Evolutionary conservation across 2,113 vertebrate species (phyloP).

Genomic region (Cyrtonyx montezumae): DNA sequence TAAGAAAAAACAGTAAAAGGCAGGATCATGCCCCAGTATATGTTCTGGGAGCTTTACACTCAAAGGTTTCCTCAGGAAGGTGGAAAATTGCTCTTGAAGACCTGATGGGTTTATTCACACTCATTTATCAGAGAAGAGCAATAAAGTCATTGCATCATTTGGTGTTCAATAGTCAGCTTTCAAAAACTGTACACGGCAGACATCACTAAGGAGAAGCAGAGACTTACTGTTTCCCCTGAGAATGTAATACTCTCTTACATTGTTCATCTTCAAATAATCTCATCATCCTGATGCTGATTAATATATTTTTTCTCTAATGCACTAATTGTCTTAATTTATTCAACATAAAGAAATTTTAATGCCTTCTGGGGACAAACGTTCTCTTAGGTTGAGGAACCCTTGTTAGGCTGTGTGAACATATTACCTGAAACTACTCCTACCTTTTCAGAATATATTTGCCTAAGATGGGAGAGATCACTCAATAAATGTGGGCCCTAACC

Average conservation of each 20-base stretch:
- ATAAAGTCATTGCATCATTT: background rate
- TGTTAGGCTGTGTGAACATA: rapidly evolving
- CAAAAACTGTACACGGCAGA: background rate
- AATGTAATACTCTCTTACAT: background rate
- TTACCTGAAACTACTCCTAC: background rate
- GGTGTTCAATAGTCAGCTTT: background rate
- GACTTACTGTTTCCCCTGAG: background rate
- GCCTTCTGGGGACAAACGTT: background rate
- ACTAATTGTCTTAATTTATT: background rate
- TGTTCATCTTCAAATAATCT: background rate
- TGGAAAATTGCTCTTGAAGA: background rate
- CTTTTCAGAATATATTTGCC: background rate
- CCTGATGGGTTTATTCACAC: background rate
- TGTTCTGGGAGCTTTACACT: background rate
- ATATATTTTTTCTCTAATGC: background rate
- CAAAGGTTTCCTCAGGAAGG: background rate
- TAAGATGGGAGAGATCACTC: background rate
- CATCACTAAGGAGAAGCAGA: rapidly evolving
- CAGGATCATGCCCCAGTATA: background rate
- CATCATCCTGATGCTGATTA: background rate
- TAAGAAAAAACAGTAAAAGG: background rate
- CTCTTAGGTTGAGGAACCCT: background rate
- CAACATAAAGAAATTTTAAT: background rate
- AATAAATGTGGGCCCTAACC: background rate
- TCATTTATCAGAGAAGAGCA: rapidly evolving